Base-by-base conservation (phyloP, 2,888 invertebrate genomes). In the Meteorus cinctellus region DNA sequence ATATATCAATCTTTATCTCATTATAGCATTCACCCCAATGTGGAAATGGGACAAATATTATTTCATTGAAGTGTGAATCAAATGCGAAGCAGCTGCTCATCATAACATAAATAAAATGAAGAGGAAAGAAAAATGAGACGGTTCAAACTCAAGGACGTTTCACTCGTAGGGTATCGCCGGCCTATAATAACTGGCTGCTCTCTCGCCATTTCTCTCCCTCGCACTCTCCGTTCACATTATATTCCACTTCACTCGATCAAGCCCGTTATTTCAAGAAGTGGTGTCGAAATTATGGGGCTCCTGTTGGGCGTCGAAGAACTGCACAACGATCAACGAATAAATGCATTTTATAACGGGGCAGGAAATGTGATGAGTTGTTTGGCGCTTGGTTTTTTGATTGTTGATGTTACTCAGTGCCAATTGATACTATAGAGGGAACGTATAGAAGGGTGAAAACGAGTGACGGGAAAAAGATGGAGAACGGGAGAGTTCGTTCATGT, bases 331-430 rank as follows among this genome's bases (percentile, higher is more conserved):
- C 16, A 55, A 69, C 71, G 70, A 65, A 66, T 75, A 75, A 68
- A 63, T 41, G 68, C 51, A 31, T 36, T 63, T 62, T 77, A 81
- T 81, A 80, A 79, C 77, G 19, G 59, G n/a, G 29, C 36, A 62
- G 80, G 76, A 75, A 81, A 79, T 78, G 79, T 80, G 80, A 79
- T 74, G 79, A 77, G 80, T 81, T 79, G 83, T 81, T 84, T 79
- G 81, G 72, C 81, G 70, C 81, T 81, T 84, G 78, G 82, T 80
- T 83, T 81, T 55, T 84, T 81, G 77, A 80, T 78, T 79, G 81
- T 82, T 77, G 75, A 79, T 77, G 81, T 85, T 83, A 83, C 84
- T 85, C 84, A 84, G 84, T 82, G 83, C 81, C 78, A 80, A 82
- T 79, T 80, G 72, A 72, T 71, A 75, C 70, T 74, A 60, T 16